Percentiles rank a stretch among this genome's conserved stretches.
Evolutionary conservation across 2,797 vertebrate genomes (phyloP).

Genomic region (Danionella dracula): DNA sequence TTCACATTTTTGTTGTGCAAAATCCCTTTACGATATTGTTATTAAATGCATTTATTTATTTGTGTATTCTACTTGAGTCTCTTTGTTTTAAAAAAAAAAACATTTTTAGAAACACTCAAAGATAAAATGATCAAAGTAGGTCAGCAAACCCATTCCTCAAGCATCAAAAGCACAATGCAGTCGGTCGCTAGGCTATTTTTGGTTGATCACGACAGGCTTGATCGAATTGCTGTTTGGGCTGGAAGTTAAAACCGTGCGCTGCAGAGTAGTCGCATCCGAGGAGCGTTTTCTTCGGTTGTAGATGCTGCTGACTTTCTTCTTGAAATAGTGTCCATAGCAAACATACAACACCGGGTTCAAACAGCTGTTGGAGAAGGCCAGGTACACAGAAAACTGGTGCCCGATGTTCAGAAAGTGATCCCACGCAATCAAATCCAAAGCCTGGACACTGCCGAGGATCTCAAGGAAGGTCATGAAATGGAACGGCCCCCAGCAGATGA

Average conservation of each 20-base stretch:
- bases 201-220: slow-evolving; percentile 44
- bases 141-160: neutral
- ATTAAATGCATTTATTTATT: too few species aligned
- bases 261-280: slow-evolving; percentile 55
- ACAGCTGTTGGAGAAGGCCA: slow-evolving; percentile 83
- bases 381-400: slow-evolving; percentile 69
- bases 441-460: slow-evolving; percentile 47
- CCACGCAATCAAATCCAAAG: slow-evolving; percentile 47
- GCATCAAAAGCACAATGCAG: too few species aligned
- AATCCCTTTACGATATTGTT: too few species aligned
- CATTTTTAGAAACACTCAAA: too few species aligned
- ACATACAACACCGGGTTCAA: slow-evolving; percentile 88
- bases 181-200: neutral
- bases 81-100: too few species aligned
- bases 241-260: slow-evolving; percentile 61
- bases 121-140: too few species aligned
- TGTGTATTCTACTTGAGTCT: too few species aligned
- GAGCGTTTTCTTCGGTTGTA: slow-evolving; percentile 56
- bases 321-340: slow-evolving; percentile 86
- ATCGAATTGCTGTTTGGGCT: slow-evolving; percentile 59
- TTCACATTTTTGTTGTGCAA: too few species aligned
- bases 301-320: slow-evolving; percentile 77
- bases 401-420: slow-evolving; percentile 56
- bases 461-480: slow-evolving; percentile 79
- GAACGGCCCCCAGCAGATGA: slow-evolving; percentile 84